Evolutionary conservation across 37 sponge, comb jelly and placozoan species (phyloP), one percentile per base, ranked within the genome.

Genomic region (Chondrilla cf. caribensis): DNA sequence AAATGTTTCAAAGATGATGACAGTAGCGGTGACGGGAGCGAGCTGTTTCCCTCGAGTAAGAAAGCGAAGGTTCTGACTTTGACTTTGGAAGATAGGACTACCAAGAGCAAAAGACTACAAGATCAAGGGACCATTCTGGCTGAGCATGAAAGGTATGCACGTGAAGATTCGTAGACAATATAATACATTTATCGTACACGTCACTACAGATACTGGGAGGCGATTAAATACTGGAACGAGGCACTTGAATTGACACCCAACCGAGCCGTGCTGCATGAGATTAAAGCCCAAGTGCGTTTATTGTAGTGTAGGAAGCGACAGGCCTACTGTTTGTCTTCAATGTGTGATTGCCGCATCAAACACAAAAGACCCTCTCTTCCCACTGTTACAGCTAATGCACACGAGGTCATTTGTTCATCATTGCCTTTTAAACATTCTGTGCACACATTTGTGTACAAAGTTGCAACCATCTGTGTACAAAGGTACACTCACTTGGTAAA

Each of bases 111-210:
- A 38, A 54, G 95, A 65, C 86, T 96, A 38, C 76, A 83, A 58
- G 78, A 88, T 22, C 88, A 96, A 58, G 97, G 97, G 31, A 73
- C 64, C 29, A 42, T 84, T 2, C 66, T 96, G 31, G 97, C 97
- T 22, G 95, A 93, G 78, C 81, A 66, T 47, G 89, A 71, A 44
- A 72, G 91, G 62, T 90, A 60, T 11, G 51, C 51, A 47, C 51
- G 9, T 11, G n/a, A n/a, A n/a, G n/a, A n/a, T n/a, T n/a, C n/a
- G n/a, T n/a, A n/a, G n/a, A n/a, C n/a, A n/a, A n/a, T n/a, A n/a
- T n/a, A n/a, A n/a, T n/a, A n/a, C n/a, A n/a, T 11, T 47, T 6
- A 47, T 11, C 11, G 11, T 47, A 11, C 11, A 47, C 6, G 11
- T 47, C 11, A 38, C 39, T 71, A 9, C 55, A 67, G 83, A 29